Conservation (phyloP, 2,888 invertebrate species). For the Belgica antarctica region DNA sequence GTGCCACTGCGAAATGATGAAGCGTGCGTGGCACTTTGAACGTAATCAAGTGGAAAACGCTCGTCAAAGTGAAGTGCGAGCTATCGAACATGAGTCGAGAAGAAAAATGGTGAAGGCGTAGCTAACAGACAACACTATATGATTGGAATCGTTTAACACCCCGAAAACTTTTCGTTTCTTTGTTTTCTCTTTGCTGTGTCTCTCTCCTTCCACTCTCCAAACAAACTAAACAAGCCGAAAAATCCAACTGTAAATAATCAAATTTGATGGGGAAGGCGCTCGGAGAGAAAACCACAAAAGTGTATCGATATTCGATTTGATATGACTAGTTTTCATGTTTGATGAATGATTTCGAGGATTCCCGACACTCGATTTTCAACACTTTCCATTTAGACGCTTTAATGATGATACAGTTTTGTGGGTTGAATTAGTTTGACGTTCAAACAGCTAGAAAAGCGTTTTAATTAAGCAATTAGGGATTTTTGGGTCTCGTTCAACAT, state of each 20-base stretch:
- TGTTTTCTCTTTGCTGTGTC: background rate
- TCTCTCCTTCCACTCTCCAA: background rate
- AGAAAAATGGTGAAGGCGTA: slow-evolving; percentile 30
- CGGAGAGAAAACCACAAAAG: slow-evolving; percentile 9
- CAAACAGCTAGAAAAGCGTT: too few species aligned
- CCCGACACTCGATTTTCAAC: background rate
- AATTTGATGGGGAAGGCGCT: slow-evolving; percentile 34
- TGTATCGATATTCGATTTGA: slow-evolving; percentile 40
- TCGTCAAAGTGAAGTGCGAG: background rate
- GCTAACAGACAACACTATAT: slow-evolving; percentile 24
- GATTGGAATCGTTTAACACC: slow-evolving; percentile 35
- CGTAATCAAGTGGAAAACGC: slow-evolving; percentile 6
- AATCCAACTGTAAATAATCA: slow-evolving; percentile 39
- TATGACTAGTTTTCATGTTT: slow-evolving; percentile 30
- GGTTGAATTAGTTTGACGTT: background rate
- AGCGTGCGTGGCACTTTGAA: slow-evolving; percentile 7
- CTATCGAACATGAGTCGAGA: background rate
- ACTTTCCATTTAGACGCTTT: background rate
- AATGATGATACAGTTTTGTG: background rate
- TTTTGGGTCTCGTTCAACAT: background rate
- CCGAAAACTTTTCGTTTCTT: slow-evolving; percentile 20
- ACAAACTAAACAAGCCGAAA: slow-evolving; percentile 23
- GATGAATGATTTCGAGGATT: slow-evolving; percentile 26
- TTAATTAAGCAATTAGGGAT: background rate
- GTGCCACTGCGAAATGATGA: slow-evolving; percentile 9